Percentiles rank a stretch among this genome's conserved stretches.
Conservation (phyloP, 2,888 invertebrate genomes). For the Acrobasis repandana region DNA sequence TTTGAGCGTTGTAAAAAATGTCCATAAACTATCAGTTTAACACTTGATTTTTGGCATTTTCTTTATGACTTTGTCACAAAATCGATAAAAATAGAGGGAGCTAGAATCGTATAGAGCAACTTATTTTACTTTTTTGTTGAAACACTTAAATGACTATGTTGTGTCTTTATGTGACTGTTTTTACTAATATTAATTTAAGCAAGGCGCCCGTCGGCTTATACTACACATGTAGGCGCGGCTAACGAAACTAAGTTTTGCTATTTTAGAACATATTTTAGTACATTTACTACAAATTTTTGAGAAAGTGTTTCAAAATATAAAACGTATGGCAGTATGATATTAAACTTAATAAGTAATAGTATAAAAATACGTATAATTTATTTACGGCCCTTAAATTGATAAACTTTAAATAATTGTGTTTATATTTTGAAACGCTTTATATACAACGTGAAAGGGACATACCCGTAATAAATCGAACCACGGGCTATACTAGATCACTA, state of each 20-base stretch:
- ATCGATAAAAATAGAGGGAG: too few species aligned
- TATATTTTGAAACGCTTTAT: conserved; percentile 4
- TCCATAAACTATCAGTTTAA: too few species aligned
- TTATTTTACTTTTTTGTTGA: too few species aligned
- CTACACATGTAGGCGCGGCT: not conserved
- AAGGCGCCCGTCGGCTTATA: not conserved
- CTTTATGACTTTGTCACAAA: too few species aligned
- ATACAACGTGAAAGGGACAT: too few species aligned
- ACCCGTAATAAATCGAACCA: too few species aligned
- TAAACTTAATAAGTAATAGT: not conserved
- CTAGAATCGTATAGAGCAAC: too few species aligned
- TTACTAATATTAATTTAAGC: not conserved
- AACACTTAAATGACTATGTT: not conserved
- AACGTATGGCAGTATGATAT: conserved; percentile 6
- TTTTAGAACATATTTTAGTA: not conserved
- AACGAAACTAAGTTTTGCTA: not conserved
- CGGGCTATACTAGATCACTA: too few species aligned
- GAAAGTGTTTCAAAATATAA: conserved; percentile 6
- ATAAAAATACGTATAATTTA: not conserved
- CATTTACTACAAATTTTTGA: not conserved
- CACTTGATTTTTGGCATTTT: too few species aligned
- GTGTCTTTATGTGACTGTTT: not conserved
- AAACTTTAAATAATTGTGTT: not conserved
- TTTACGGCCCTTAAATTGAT: not conserved
- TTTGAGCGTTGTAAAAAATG: not conserved